phyloP scores from a whole-genome alignment of 2,888 invertebrate genomes.

The Pilophorus perplexus region DNA sequence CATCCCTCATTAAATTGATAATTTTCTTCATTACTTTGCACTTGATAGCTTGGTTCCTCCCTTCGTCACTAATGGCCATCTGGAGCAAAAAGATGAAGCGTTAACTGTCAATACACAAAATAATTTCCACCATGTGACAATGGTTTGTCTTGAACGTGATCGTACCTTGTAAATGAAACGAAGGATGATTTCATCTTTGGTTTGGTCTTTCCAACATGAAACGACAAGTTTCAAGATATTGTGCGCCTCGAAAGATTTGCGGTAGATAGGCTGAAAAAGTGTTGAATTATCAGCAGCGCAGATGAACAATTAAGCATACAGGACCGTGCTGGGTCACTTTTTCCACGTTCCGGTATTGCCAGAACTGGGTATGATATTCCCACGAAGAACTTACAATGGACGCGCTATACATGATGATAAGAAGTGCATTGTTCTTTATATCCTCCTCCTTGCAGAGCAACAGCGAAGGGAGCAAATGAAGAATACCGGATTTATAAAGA shows the following conservation, averaged over 20 bases:
- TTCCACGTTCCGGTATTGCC: no score
- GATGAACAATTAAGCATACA: no score
- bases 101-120: no score
- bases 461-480: constrained; percentile 25
- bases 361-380: no score
- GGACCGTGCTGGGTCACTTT: no score
- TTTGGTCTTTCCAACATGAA: constrained; percentile 26
- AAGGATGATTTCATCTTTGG: constrained; percentile 33
- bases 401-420: constrained; percentile 38
- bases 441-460: constrained; percentile 25
- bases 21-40: constrained; percentile 28
- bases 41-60: constrained; percentile 21
- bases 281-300: no score
- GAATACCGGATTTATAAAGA: constrained; percentile 32
- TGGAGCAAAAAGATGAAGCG: neutral
- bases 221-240: constrained; percentile 24
- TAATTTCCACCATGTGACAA: no score
- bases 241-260: constrained; percentile 35
- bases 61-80: constrained; percentile 31
- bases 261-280: constrained; percentile 23
- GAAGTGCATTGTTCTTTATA: constrained; percentile 15
- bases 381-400: constrained; percentile 41
- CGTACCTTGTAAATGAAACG: constrained; percentile 31
- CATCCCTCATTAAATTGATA: constrained; percentile 18
- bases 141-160: no score